These are phyloP conservation scores for Turnix velox DNA, from an alignment of 2,113 vertebrate genomes.

Conservation along the genomic window DNA sequence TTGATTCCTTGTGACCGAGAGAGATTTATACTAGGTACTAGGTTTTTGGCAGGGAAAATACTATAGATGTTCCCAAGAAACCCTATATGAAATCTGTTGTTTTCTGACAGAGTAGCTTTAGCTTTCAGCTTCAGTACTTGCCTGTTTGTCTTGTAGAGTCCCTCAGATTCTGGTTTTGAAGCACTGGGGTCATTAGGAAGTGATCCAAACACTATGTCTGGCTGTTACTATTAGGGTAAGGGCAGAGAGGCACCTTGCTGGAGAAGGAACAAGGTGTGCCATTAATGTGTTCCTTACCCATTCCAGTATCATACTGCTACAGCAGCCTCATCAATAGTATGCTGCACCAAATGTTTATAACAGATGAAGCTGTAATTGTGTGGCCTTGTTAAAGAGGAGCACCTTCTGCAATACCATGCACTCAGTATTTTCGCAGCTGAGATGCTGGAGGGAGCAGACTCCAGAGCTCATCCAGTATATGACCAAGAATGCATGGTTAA, in stretches of 20 bases:
- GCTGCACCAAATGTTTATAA: background rate
- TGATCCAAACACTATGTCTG: background rate
- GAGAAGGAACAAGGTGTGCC: background rate
- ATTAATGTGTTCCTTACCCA: fast-evolving
- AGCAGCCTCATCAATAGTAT: background rate
- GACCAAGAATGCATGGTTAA: background rate
- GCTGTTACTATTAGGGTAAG: background rate
- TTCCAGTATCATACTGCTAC: background rate
- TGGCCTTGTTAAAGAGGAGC: background rate
- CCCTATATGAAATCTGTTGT: fast-evolving
- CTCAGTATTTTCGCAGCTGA: background rate
- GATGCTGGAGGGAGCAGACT: background rate
- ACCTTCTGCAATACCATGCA: fast-evolving
- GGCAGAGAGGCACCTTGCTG: background rate
- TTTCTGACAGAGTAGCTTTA: background rate
- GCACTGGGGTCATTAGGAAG: background rate
- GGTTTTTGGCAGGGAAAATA: background rate
- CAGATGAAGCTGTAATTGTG: background rate
- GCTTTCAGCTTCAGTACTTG: background rate
- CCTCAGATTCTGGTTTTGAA: background rate
- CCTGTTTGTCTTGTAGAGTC: fast-evolving
- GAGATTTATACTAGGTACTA: fast-evolving
- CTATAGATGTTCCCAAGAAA: background rate
- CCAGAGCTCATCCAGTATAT: background rate
- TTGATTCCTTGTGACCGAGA: background rate